A percentile compares a stretch with the other conserved stretches of the same genome.
Evolutionary conservation across 1,140 invertebrate genomes (phyloP).

Genomic region (Helicoverpa zea): DNA sequence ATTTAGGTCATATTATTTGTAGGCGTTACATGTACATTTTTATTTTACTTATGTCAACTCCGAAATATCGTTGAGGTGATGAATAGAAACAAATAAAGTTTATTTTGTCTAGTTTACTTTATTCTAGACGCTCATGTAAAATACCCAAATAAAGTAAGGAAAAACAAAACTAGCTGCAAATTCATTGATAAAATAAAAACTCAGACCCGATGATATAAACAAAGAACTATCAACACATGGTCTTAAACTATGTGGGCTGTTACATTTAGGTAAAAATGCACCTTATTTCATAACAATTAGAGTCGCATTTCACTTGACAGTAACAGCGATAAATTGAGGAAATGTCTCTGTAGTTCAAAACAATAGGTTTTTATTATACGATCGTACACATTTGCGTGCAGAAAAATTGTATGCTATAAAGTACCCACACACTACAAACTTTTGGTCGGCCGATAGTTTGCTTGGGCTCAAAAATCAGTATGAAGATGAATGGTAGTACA

Average conservation of each 20-base stretch:
- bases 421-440: too few species aligned
- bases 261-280: background rate
- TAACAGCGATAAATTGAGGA: conserved; percentile 19
- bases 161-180: conserved; percentile 22
- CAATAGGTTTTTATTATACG: conserved; percentile 25
- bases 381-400: conserved; percentile 22
- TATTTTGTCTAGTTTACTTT: too few species aligned
- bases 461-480: too few species aligned
- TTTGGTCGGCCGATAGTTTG: too few species aligned
- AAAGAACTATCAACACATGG: conserved; percentile 12
- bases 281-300: background rate
- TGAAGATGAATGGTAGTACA: too few species aligned
- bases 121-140: too few species aligned
- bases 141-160: background rate
- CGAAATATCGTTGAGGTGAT: background rate
- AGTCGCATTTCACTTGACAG: background rate
- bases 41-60: too few species aligned
- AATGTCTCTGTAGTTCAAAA: conserved; percentile 23
- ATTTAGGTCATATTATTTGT: background rate
- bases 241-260: conserved; percentile 21
- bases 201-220: conserved; percentile 9
- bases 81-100: too few species aligned
- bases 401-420: conserved; percentile 1
- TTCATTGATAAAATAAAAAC: conserved; percentile 7
- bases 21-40: too few species aligned